Base-by-base conservation (phyloP, 2,888 invertebrate genomes). In the Pseudolycoriella hygida region DNA sequence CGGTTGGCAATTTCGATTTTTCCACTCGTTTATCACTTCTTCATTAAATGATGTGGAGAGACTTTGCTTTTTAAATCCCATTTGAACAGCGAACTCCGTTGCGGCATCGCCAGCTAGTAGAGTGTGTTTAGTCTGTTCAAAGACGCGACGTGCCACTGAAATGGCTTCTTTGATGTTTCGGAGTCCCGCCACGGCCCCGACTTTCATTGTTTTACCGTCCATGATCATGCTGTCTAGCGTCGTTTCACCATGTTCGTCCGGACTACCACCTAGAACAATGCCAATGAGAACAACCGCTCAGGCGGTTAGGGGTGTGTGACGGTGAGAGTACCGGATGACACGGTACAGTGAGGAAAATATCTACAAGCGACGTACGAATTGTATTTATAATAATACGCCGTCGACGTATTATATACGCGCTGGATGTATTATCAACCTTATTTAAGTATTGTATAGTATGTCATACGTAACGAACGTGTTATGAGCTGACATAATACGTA, bases 221-320 rank as follows among this genome's bases (percentile, higher is more conserved):
- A 98, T 94, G 37, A 98, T 77, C 69, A 98, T 74, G 2, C 97
- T 94, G 68, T 98, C 98, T 20, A 98, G 69, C 2, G 96, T 92
- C 0, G 93, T 93, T 67, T 97, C 96, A 15, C 96, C 93, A 57
- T 74, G 71, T 69, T 98, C 98, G 69, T 96, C 93, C 0, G 98
- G 97, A 55, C 87, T 90, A 6, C 94, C 93, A 2, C 98, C 98
- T 47, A 77, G 66, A 12, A 77, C 25, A 25, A 25, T 25, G 25
- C 8, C 25, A 25, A 25, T n/a, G n/a, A n/a, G n/a, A n/a, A n/a
- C n/a, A n/a, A n/a, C n/a, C n/a, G n/a, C n/a, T n/a, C n/a, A n/a
- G n/a, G n/a, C n/a, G n/a, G n/a, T n/a, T n/a, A n/a, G n/a, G n/a
- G n/a, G n/a, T n/a, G n/a, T n/a, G n/a, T n/a, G n/a, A n/a, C n/a